Percentiles rank a stretch among this genome's conserved stretches.
Conservation (phyloP, 2,888 invertebrate genomes). For the Encarsia formosa region DNA sequence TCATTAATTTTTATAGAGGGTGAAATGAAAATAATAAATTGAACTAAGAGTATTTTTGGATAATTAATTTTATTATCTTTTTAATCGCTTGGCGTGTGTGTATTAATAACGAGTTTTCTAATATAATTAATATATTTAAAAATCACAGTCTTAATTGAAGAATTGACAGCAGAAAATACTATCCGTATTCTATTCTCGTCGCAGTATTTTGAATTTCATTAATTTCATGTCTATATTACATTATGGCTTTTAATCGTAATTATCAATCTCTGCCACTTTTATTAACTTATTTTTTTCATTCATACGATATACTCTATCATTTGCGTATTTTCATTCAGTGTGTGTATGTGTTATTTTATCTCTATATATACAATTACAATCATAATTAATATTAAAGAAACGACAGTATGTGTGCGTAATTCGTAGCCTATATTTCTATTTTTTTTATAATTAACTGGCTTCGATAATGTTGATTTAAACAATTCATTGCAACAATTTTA, state of each 20-base stretch:
- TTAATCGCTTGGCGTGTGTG: conserved; percentile 46
- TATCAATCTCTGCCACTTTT: conserved; percentile 28
- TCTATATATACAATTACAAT: conserved; percentile 23
- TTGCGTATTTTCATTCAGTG: conserved; percentile 20
- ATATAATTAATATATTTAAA: conserved; percentile 50
- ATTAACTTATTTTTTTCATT: conserved; percentile 23
- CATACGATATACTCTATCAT: conserved; percentile 32
- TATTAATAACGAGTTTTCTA: conserved; percentile 45
- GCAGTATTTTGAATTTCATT: conserved; percentile 28
- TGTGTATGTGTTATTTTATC: conserved; percentile 9
- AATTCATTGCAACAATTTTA: too few relatives aligned
- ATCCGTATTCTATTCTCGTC: conserved; percentile 46
- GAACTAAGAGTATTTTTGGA: conserved; percentile 9
- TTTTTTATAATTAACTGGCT: too few relatives aligned
- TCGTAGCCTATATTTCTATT: conserved; percentile 19
- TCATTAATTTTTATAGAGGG: too few relatives aligned
- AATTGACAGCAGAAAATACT: conserved; percentile 52
- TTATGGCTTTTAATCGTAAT: conserved; percentile 17
- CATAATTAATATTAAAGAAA: conserved; percentile 22
- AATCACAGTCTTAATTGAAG: conserved; percentile 52
- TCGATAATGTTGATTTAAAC: too few relatives aligned
- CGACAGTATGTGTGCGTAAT: conserved; percentile 22
- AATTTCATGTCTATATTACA: conserved; percentile 31
- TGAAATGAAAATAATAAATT: conserved; percentile 1
- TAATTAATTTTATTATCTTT: conserved; percentile 41